Conservation (phyloP, 2,888 invertebrate species). For the Drosophila rellima region DNA sequence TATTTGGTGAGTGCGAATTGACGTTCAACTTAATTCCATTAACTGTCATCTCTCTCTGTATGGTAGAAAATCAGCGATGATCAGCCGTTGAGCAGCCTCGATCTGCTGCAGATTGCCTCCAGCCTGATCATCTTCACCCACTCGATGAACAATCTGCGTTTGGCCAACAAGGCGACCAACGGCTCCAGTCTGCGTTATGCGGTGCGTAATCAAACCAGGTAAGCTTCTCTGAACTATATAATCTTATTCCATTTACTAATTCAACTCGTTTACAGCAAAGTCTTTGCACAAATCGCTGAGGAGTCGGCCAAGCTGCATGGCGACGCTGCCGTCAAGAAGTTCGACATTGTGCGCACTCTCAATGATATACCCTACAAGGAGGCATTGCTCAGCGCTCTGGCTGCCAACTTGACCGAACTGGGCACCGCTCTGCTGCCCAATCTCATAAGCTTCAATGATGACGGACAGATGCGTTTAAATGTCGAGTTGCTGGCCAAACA, state of each 20-base stretch:
- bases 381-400: conserved; percentile 38
- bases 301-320: conserved; percentile 49
- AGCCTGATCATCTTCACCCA: conserved; percentile 81
- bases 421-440: conserved; percentile 48
- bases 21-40: neutral
- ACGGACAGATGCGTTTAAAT: conserved; percentile 45
- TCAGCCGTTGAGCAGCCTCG: conserved; percentile 63
- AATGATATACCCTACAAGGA: conserved; percentile 82
- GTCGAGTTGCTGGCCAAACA: conserved; percentile 34
- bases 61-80: conserved; percentile 71
- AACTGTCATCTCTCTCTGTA: neutral
- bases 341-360: conserved; percentile 80
- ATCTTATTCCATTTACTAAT: neutral
- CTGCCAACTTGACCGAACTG: conserved; percentile 42
- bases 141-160: conserved; percentile 78
- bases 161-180: conserved; percentile 68
- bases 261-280: conserved; percentile 24
- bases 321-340: conserved; percentile 27
- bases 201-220: conserved; percentile 70
- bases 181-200: conserved; percentile 65
- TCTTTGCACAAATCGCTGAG: conserved; percentile 49
- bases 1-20: conserved; percentile 52
- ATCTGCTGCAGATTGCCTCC: conserved; percentile 75
- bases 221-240: neutral
- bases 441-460: conserved; percentile 38